phyloP scores from a whole-genome alignment of 2,113 vertebrate genomes.

The Coptodon bakossiorum region DNA sequence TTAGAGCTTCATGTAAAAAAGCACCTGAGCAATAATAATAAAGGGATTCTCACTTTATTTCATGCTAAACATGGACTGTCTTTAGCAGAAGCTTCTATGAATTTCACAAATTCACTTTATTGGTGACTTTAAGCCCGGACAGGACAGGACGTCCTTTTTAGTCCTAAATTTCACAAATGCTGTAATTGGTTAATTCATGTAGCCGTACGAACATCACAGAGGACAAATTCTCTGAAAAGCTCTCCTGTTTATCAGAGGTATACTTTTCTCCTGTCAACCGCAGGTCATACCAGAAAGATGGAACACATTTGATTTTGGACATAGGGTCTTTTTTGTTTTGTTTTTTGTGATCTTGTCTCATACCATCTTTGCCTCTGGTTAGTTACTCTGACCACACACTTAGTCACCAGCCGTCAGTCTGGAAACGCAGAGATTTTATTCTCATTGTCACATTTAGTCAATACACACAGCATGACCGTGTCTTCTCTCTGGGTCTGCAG shows the following conservation, averaged over 20 bases:
- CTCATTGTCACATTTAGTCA: neutral
- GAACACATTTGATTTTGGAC: neutral
- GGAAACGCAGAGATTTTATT: neutral
- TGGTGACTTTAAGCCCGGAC: fast-evolving
- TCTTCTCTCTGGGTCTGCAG: slow-evolving; percentile 54
- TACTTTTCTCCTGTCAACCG: neutral
- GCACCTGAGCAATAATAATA: neutral
- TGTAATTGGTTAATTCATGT: neutral
- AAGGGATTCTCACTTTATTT: neutral
- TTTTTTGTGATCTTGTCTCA: neutral
- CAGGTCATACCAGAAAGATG: fast-evolving
- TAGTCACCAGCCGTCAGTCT: neutral
- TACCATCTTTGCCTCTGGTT: neutral
- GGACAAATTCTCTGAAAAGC: neutral
- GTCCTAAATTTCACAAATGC: neutral
- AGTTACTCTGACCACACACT: neutral
- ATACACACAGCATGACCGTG: neutral
- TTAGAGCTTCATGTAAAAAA: neutral
- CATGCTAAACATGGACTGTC: neutral
- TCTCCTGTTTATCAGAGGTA: neutral
- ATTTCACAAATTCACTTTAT: neutral
- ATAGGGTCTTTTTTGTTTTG: neutral
- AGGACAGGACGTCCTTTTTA: fast-evolving
- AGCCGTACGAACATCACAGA: neutral
- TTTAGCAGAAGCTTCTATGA: neutral